phyloP scores from a whole-genome alignment of 2,888 invertebrate genomes.

The Automeris io region DNA sequence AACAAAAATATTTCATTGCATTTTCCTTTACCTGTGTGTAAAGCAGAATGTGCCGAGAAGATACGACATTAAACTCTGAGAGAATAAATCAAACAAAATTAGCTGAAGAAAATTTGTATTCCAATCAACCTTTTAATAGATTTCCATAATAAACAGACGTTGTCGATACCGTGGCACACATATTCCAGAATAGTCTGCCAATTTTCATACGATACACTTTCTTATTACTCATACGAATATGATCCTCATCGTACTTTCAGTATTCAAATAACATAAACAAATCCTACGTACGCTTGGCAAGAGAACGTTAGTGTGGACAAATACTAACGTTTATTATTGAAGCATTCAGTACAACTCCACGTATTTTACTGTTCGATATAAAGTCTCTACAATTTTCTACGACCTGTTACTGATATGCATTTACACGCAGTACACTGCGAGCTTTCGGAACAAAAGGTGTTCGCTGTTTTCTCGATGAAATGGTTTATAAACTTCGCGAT shows the following conservation, averaged over 20 bases:
- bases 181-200: too few species aligned
- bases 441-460: slow-evolving; percentile 60
- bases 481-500: slow-evolving; percentile 1
- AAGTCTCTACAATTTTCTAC: slow-evolving; percentile 47
- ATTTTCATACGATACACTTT: not conserved
- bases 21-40: too few species aligned
- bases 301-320: slow-evolving; percentile 19
- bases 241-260: slow-evolving; percentile 7
- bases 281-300: slow-evolving; percentile 20
- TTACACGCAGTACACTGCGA: slow-evolving; percentile 61
- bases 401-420: slow-evolving; percentile 62
- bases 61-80: too few species aligned
- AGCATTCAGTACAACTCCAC: slow-evolving; percentile 32
- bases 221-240: slow-evolving; percentile 3
- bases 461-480: slow-evolving; percentile 16
- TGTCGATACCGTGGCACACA: too few species aligned
- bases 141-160: too few species aligned
- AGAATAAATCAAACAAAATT: too few species aligned
- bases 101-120: too few species aligned
- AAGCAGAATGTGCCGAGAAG: too few species aligned
- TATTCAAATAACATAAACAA: slow-evolving; percentile 19
- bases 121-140: too few species aligned
- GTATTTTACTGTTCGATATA: slow-evolving; percentile 40
- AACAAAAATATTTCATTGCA: too few species aligned
- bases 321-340: slow-evolving; percentile 18